Conservation (phyloP, 2,113 vertebrate genomes). For the Cyprinodon brontotheroides region DNA sequence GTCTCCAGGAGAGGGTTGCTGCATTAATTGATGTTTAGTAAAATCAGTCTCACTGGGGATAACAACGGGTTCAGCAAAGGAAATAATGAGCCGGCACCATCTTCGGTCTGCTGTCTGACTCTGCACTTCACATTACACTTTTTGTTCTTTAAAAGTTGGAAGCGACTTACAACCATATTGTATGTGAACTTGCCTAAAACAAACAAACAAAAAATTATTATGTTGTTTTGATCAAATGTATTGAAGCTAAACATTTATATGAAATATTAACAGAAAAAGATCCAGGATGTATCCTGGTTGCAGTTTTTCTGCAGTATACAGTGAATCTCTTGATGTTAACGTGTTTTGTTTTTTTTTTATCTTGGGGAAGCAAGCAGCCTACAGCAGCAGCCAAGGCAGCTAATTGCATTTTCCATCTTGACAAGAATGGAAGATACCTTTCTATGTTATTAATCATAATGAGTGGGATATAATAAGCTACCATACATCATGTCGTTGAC, state of each 20-base stretch:
- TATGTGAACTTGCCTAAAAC: not conserved
- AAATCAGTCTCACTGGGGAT: slow-evolving; percentile 62
- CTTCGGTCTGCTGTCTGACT: not conserved
- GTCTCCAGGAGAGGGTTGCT: slow-evolving; percentile 35
- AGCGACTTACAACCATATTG: not conserved
- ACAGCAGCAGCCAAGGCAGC: slow-evolving; percentile 64
- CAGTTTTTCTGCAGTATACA: slow-evolving; percentile 16
- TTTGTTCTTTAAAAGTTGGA: not conserved
- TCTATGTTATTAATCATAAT: slow-evolving; percentile 83
- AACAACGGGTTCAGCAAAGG: slow-evolving; percentile 47
- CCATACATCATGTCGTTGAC: slow-evolving; percentile 77
- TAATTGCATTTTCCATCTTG: slow-evolving; percentile 81
- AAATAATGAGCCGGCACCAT: slow-evolving; percentile 36
- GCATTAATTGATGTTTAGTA: slow-evolving; percentile 69
- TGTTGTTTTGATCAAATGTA: not conserved
- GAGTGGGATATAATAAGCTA: slow-evolving; percentile 78
- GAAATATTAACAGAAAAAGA: not conserved
- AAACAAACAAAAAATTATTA: not conserved
- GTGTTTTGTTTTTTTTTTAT: slow-evolving; percentile 46
- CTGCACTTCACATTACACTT: not conserved
- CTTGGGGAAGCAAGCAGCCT: slow-evolving; percentile 58
- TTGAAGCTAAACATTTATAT: no score
- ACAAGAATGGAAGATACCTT: slow-evolving; percentile 77
- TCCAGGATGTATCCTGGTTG: slow-evolving; percentile 24
- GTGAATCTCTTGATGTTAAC: slow-evolving; percentile 48